These are phyloP conservation scores for Poecilia velifera DNA, from an alignment of 2,797 vertebrate species.

Conservation along the genomic window DNA sequence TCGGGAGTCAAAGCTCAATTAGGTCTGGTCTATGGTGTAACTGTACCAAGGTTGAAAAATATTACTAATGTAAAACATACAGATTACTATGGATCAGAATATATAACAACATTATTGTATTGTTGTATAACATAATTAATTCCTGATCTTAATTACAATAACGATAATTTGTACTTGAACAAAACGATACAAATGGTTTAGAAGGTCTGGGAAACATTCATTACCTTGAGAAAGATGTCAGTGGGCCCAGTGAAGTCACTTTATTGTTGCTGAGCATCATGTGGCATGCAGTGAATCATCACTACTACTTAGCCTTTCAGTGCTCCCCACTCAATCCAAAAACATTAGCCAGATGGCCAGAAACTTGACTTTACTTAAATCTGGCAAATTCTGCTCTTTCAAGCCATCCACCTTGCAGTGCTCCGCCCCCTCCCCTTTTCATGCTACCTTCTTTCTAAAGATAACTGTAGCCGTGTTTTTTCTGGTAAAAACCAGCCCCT, in stretches of 20 bases:
- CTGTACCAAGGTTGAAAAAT: neutral
- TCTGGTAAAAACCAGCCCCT: too few species aligned
- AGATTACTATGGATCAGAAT: neutral
- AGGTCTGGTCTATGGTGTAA: neutral
- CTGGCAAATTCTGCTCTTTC: conserved; percentile 63
- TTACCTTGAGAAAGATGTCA: neutral
- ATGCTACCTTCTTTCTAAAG: conserved; percentile 57
- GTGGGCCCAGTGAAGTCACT: too few species aligned
- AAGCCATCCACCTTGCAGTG: neutral
- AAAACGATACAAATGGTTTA: neutral
- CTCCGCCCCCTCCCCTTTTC: conserved; percentile 39
- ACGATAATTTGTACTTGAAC: neutral
- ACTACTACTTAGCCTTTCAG: conserved; percentile 51
- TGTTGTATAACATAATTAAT: neutral
- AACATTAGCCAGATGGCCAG: conserved; percentile 81
- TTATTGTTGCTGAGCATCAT: conserved; percentile 9
- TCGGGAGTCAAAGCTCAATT: neutral
- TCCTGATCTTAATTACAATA: neutral
- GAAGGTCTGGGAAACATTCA: neutral
- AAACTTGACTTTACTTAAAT: conserved; percentile 81
- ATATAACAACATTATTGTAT: neutral
- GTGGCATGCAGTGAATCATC: conserved; percentile 30
- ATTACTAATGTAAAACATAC: neutral
- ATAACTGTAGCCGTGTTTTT: conserved; percentile 21
- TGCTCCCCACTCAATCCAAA: conserved; percentile 56